Conservation (phyloP, 2,797 vertebrate species). For the Champsocephalus gunnari region DNA sequence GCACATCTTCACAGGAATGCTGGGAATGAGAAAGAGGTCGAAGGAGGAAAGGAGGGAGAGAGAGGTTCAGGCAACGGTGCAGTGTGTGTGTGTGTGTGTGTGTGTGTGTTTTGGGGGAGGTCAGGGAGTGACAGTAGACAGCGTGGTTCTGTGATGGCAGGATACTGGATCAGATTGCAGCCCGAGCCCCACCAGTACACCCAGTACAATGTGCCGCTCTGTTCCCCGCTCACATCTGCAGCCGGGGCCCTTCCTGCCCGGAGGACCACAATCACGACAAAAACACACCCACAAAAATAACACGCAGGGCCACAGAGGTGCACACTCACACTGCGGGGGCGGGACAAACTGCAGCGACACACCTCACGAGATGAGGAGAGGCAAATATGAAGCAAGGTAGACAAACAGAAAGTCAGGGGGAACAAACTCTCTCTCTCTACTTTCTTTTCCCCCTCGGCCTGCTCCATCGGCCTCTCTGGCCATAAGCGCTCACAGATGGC, state of each 20-base stretch:
- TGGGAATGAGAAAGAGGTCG: conserved; percentile 34
- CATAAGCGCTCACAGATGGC: conserved; percentile 69
- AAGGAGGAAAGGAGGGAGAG: conserved; percentile 18
- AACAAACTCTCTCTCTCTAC: conserved; percentile 44
- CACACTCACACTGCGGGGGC: conserved; percentile 28
- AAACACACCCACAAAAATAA: conserved; percentile 77
- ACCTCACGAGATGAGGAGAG: conserved; percentile 39
- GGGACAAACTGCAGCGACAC: not conserved
- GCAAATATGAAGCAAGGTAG: conserved; percentile 62
- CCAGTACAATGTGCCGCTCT: conserved; percentile 81
- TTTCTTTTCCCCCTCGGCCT: conserved; percentile 28
- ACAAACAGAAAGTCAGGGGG: conserved; percentile 50
- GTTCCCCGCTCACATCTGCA: conserved; percentile 75
- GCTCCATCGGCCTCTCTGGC: not conserved
- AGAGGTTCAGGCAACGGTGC: conserved; percentile 42
- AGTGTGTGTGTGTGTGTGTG: conserved; percentile 28
- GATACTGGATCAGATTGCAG: conserved; percentile 80
- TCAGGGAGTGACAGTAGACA: conserved; percentile 69
- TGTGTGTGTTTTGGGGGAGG: conserved; percentile 34
- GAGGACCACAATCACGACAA: conserved; percentile 74
- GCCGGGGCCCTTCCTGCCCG: conserved; percentile 76
- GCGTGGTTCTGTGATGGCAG: conserved; percentile 70
- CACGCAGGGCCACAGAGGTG: conserved; percentile 51
- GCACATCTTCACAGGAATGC: conserved; percentile 41
- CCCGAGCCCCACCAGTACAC: conserved; percentile 55